These are phyloP conservation scores for Malaclemys terrapin DNA, from an alignment of 2,113 vertebrate species.

Conservation along the genomic window DNA sequence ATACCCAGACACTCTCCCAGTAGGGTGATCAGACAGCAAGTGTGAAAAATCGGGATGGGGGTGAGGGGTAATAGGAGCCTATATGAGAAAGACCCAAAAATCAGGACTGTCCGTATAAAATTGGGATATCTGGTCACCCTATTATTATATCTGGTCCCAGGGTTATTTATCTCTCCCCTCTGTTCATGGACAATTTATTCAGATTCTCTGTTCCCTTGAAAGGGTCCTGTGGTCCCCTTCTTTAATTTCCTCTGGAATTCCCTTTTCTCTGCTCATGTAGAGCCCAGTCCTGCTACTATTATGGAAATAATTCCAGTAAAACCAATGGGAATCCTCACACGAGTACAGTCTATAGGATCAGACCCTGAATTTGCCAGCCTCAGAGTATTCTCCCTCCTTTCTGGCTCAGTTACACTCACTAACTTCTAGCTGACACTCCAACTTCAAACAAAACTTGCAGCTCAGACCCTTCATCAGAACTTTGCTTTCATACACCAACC, in stretches of 20 bases:
- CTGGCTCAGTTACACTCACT: rapidly evolving
- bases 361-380: conserved; percentile 41
- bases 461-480: not conserved
- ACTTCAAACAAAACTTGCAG: not conserved
- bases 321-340: not conserved
- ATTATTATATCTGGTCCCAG: not conserved
- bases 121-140: no score
- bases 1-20: conserved; percentile 6
- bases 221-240: not conserved
- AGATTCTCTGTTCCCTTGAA: not conserved
- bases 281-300: not conserved
- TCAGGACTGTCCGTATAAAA: no score
- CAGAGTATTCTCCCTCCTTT: not conserved
- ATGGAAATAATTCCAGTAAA: rapidly evolving
- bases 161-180: conserved; percentile 17
- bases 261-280: rapidly evolving
- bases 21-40: no score
- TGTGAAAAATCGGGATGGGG: no score
- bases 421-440: conserved; percentile 1
- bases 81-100: no score
- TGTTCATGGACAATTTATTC: not conserved
- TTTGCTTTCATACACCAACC: not conserved
- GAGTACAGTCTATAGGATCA: not conserved
- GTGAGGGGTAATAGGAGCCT: no score
- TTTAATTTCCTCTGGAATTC: not conserved